phyloP scores from a whole-genome alignment of 1,140 invertebrate species.

The Euura saliciscinereae region DNA sequence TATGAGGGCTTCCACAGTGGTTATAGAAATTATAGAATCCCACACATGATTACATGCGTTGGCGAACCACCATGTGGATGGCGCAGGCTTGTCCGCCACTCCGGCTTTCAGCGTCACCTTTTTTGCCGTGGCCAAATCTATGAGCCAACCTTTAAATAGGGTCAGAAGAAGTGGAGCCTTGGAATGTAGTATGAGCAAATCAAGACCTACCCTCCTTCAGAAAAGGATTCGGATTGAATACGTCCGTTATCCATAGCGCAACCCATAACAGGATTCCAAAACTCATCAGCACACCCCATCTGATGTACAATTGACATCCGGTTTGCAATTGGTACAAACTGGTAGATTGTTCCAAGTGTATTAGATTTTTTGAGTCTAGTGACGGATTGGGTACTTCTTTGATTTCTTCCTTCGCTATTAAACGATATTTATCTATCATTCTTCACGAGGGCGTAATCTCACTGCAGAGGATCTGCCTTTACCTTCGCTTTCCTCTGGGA shows the following conservation, averaged over 20 bases:
- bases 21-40: constrained; percentile 13
- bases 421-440: neutral
- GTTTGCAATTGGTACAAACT: neutral
- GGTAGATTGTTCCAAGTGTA: neutral
- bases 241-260: constrained; percentile 19
- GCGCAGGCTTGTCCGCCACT: neutral
- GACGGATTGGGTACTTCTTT: neutral
- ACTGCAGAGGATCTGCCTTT: neutral
- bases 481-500: neutral
- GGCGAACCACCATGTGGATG: constrained; percentile 9
- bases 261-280: constrained; percentile 22
- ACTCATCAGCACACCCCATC: constrained; percentile 19
- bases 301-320: neutral
- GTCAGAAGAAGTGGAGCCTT: neutral
- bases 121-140: constrained; percentile 12
- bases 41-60: constrained; percentile 11
- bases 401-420: neutral
- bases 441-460: neutral
- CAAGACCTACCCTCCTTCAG: constrained; percentile 12
- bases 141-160: constrained; percentile 17
- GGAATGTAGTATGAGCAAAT: neutral
- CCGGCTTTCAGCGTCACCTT: constrained; percentile 12
- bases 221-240: constrained; percentile 15
- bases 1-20: constrained; percentile 8
- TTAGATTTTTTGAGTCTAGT: neutral